phyloP scores from a whole-genome alignment of 2,113 vertebrate species.

The Dicaeum eximium region DNA sequence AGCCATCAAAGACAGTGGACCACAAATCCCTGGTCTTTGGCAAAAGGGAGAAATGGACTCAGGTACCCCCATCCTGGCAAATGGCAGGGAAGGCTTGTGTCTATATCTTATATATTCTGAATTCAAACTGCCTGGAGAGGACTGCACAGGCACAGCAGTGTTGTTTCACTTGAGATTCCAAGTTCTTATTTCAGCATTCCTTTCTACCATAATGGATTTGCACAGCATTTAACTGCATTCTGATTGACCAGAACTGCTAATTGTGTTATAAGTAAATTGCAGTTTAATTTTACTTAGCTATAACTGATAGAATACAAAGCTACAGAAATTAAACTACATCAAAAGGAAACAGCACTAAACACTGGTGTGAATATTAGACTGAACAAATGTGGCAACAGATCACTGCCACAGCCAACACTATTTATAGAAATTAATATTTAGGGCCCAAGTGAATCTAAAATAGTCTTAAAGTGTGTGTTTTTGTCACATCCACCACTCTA shows the following conservation, averaged over 20 bases:
- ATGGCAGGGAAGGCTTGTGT: background rate
- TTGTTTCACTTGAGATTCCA: background rate
- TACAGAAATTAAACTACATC: background rate
- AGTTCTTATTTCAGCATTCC: background rate
- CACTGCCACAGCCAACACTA: background rate
- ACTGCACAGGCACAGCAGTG: background rate
- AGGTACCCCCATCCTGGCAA: background rate
- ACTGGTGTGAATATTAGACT: background rate
- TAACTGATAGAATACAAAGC: background rate
- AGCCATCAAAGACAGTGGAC: background rate
- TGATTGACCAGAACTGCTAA: background rate
- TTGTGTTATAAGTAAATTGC: background rate
- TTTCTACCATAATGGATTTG: background rate
- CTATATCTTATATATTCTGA: accelerated
- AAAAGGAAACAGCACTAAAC: background rate
- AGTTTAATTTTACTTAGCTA: background rate
- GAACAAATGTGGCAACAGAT: background rate
- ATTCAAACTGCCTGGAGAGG: background rate
- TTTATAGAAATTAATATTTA: background rate
- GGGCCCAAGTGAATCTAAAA: background rate
- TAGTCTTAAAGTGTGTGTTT: background rate
- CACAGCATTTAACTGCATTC: background rate
- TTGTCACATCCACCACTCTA: background rate
- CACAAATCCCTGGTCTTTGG: background rate
- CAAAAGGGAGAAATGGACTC: background rate